These are phyloP conservation scores for Campoplex nolae DNA, from an alignment of 2,888 invertebrate species.

Conservation along the genomic window DNA sequence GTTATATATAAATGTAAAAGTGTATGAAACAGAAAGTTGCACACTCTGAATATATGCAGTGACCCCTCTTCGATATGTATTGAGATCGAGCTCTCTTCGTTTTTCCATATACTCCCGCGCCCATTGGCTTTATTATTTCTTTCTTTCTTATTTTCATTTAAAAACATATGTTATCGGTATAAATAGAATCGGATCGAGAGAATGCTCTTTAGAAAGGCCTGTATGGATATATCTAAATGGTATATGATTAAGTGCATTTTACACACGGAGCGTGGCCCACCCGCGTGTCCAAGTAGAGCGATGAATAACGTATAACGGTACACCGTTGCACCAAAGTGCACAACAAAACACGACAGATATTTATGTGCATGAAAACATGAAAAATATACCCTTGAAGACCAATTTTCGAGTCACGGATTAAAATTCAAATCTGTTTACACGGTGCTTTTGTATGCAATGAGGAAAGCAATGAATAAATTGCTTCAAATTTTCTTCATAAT, in stretches of 20 bases:
- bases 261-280: constrained; percentile 36
- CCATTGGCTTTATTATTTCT: neutral
- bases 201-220: constrained; percentile 57
- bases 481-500: neutral
- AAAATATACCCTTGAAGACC: neutral
- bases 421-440: neutral
- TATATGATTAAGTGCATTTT: constrained; percentile 35
- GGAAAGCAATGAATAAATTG: neutral
- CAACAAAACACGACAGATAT: constrained; percentile 18
- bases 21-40: neutral
- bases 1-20: neutral
- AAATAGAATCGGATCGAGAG: constrained; percentile 41
- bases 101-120: neutral
- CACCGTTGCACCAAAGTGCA: constrained; percentile 28
- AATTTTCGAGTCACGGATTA: neutral
- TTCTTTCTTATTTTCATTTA: neutral
- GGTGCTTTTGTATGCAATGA: neutral
- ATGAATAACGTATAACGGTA: constrained; percentile 46
- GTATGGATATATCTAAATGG: neutral
- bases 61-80: neutral
- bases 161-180: constrained; percentile 30
- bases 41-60: neutral
- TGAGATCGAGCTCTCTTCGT: constrained; percentile 16
- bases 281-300: constrained; percentile 60
- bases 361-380: constrained; percentile 24